phyloP scores from a whole-genome alignment of 2,113 vertebrate species.

The Hippocampus comes region DNA sequence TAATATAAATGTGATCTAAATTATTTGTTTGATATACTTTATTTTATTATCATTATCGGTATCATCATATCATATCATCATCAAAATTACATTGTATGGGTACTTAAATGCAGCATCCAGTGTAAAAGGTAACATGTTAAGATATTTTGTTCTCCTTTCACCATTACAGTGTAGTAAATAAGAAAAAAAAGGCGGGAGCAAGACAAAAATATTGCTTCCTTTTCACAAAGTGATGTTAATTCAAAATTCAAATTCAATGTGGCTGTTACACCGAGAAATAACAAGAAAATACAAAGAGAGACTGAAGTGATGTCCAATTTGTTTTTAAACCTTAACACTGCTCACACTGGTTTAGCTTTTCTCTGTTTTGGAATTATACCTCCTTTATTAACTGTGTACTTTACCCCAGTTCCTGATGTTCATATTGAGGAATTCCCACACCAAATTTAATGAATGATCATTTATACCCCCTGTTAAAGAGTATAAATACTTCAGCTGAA shows the following conservation, averaged over 20 bases:
- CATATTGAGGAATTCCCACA: neutral
- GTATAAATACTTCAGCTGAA: neutral
- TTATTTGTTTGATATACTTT: neutral
- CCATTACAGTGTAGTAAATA: too few relatives aligned
- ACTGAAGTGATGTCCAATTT: neutral
- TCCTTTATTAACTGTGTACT: neutral
- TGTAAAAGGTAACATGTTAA: neutral
- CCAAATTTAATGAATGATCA: neutral
- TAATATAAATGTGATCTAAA: neutral
- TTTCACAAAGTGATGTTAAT: too few relatives aligned
- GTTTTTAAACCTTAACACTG: neutral
- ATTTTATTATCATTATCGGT: too few relatives aligned
- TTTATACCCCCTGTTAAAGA: neutral
- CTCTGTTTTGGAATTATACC: neutral
- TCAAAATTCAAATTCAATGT: neutral
- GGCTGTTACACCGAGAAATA: too few relatives aligned
- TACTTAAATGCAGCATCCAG: neutral
- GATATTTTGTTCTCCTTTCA: too few relatives aligned
- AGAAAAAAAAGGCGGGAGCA: too few relatives aligned
- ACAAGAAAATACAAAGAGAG: neutral
- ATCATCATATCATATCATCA: too few relatives aligned
- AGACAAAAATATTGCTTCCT: too few relatives aligned
- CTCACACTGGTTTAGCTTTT: neutral
- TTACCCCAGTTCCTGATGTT: neutral
- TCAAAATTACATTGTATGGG: neutral